phyloP scores from a whole-genome alignment of 2,113 vertebrate genomes.

The Leptosomus discolor region DNA sequence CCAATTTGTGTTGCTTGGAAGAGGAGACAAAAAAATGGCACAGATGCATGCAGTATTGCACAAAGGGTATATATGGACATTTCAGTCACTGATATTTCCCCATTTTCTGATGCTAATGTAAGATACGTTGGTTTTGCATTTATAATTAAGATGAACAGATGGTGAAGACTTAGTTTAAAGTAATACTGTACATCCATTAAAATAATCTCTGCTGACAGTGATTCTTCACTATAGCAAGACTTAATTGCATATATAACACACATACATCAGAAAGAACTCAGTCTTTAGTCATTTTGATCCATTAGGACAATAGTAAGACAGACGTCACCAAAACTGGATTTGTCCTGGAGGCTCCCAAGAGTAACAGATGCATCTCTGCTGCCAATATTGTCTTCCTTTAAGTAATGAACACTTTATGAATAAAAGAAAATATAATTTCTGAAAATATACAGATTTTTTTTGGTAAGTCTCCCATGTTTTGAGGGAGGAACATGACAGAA shows the following conservation, averaged over 20 bases:
- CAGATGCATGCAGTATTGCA: slow-evolving; percentile 74
- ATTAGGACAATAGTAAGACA: slow-evolving; percentile 69
- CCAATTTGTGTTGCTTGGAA: slow-evolving; percentile 59
- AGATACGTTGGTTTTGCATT: slow-evolving; percentile 79
- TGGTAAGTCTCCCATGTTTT: not conserved
- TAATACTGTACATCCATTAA: slow-evolving; percentile 80
- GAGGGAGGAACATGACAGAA: not conserved
- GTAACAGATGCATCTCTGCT: slow-evolving; percentile 68
- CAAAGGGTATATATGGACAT: slow-evolving; percentile 76
- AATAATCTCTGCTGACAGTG: slow-evolving; percentile 78
- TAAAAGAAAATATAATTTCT: slow-evolving; percentile 46
- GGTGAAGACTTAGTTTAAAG: slow-evolving; percentile 77
- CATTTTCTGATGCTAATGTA: slow-evolving; percentile 83
- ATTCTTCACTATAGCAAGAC: slow-evolving; percentile 72
- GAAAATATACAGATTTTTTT: slow-evolving; percentile 32
- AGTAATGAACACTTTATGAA: slow-evolving; percentile 60
- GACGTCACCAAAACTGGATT: slow-evolving; percentile 58
- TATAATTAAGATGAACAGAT: slow-evolving; percentile 83
- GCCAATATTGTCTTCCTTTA: slow-evolving; percentile 43
- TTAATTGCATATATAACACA: slow-evolving; percentile 78
- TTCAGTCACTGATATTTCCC: slow-evolving; percentile 72
- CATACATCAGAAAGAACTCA: slow-evolving; percentile 69
- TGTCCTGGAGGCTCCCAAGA: slow-evolving; percentile 44
- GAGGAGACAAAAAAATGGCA: slow-evolving; percentile 60
- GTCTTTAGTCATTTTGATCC: slow-evolving; percentile 67